Percentiles rank a stretch among this genome's conserved stretches.
Conservation (phyloP, 2,888 invertebrate genomes). For the Phaonia tiefii region DNA sequence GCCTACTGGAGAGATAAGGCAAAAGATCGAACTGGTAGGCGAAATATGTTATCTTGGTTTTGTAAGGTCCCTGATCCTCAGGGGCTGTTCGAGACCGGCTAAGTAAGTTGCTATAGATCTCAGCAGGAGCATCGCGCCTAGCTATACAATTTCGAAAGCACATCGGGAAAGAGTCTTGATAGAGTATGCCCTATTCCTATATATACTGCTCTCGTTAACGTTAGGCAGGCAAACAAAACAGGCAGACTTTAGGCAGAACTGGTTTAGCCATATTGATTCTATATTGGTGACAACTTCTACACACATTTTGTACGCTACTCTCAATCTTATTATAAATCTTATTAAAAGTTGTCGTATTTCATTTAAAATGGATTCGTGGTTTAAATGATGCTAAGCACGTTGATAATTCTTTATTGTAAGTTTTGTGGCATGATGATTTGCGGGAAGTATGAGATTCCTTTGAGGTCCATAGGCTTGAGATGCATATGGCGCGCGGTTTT, state of each 20-base stretch:
- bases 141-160: background rate
- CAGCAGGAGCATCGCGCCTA: background rate
- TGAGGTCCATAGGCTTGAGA: too few relatives aligned
- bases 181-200: slow-evolving; percentile 16
- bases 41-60: too few relatives aligned
- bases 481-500: slow-evolving; percentile 25
- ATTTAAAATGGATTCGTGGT: slow-evolving; percentile 37
- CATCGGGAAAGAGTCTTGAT: slow-evolving; percentile 27
- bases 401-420: slow-evolving; percentile 24
- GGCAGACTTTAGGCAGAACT: slow-evolving; percentile 37
- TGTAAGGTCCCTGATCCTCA: too few relatives aligned
- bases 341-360: slow-evolving; percentile 34
- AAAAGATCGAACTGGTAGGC: too few relatives aligned
- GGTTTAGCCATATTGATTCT: slow-evolving; percentile 10
- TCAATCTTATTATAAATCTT: slow-evolving; percentile 11
- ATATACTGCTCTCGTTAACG: slow-evolving; percentile 22
- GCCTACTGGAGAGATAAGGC: too few relatives aligned
- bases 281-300: slow-evolving; percentile 18
- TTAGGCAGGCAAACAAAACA: slow-evolving; percentile 29
- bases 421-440: slow-evolving; percentile 11
- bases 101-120: too few relatives aligned
- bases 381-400: slow-evolving; percentile 5
- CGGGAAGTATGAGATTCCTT: too few relatives aligned
- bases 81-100: too few relatives aligned
- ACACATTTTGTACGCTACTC: slow-evolving; percentile 13